Evolutionary conservation across 92 coral and sea anemone species (phyloP), one percentile per base, ranked within the genome.

Genomic region (Actinostola sp.): DNA sequence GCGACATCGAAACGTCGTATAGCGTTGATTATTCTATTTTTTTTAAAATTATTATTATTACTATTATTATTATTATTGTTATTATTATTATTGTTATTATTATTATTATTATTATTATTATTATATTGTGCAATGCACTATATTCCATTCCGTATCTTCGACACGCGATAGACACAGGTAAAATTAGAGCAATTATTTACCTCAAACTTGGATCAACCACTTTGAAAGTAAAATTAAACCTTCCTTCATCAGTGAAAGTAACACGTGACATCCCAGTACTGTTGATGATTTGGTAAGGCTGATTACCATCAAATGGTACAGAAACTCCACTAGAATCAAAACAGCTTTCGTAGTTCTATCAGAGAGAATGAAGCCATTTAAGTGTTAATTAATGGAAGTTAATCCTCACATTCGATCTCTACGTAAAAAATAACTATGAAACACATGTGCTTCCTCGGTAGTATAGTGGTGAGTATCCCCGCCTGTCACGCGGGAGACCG

Each of bases 401-500:
- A n/a, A n/a, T n/a, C n/a, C n/a, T n/a, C n/a, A n/a, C n/a, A n/a
- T n/a, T n/a, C n/a, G n/a, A n/a, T n/a, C 44, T 39, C 44, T 39
- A 39, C 44, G 14, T 39, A n/a, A n/a, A n/a, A n/a, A n/a, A n/a
- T n/a, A n/a, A n/a, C n/a, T n/a, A n/a, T n/a, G n/a, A n/a, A n/a
- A n/a, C n/a, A n/a, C n/a, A n/a, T n/a, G n/a, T n/a, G n/a, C n/a
- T 71, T 71, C 67, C 89, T 88, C 87, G 89, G 87, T 76, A 88
- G 89, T 84, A 84, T 80, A 84, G 87, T 88, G 93, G 93, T 88
- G 77, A 84, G 89, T 88, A 88, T 88, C 93, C 87, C 93, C 93
- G 93, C 93, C 93, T 88, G 93, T 88, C 93, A 88, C 93, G 93
- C 93, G 93, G 89, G 87, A 88, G 93, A 88, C 89, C 89, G 89